Conservation (phyloP, 2,888 invertebrate species). For the Ophraella communa region DNA sequence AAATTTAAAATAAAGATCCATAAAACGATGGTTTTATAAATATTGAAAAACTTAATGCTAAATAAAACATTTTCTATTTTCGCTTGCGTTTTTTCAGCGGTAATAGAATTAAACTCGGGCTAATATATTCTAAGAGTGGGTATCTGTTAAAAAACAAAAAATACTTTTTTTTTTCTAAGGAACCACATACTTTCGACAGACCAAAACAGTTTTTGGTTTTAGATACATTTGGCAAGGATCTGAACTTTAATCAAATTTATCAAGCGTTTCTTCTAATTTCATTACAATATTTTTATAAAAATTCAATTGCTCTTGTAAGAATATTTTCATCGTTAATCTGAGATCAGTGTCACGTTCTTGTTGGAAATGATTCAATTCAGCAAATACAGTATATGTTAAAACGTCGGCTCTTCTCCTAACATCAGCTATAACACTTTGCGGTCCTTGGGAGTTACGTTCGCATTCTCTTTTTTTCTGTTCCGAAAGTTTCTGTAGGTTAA, state of each 20-base stretch:
- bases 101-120: too few species aligned
- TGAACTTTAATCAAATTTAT: conserved; percentile 48
- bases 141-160: not conserved
- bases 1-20: too few species aligned
- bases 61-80: too few species aligned
- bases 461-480: conserved; percentile 90
- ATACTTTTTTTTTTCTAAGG: not conserved
- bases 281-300: conserved; percentile 89
- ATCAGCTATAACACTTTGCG: conserved; percentile 78
- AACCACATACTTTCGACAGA: not conserved
- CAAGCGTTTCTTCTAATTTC: conserved; percentile 72
- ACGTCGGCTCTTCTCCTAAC: conserved; percentile 86
- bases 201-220: conserved; percentile 6
- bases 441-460: conserved; percentile 82
- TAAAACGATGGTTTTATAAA: too few species aligned
- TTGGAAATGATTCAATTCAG: conserved; percentile 95
- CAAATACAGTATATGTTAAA: conserved; percentile 90
- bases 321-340: conserved; percentile 83
- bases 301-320: conserved; percentile 85
- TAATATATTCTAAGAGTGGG: too few species aligned
- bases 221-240: conserved; percentile 8
- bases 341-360: conserved; percentile 84
- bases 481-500: conserved; percentile 88
- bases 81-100: too few species aligned
- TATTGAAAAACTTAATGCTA: too few species aligned